Evolutionary conservation across 2,888 invertebrate genomes (phyloP).

Genomic region (Caenorhabditis sp.): DNA sequence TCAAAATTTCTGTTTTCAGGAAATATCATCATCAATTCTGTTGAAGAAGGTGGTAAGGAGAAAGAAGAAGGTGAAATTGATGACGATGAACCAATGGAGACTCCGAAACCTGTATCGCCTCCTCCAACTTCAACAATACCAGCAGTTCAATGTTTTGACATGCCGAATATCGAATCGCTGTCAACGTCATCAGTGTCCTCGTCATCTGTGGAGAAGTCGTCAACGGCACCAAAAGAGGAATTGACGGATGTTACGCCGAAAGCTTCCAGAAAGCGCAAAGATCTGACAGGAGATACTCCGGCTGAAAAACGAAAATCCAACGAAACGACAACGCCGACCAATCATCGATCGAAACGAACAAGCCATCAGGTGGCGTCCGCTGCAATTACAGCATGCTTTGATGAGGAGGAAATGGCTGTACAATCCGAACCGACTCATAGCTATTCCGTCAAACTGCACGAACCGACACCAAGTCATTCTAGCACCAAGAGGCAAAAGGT

Average conservation of each 20-base stretch:
- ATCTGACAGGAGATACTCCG: background rate
- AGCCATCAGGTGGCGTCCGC: slow-evolving; percentile 28
- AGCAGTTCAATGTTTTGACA: slow-evolving; percentile 1
- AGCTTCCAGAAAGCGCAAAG: slow-evolving; percentile 19
- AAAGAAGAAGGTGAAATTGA: slow-evolving; percentile 10
- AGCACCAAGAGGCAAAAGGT: background rate
- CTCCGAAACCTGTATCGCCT: background rate
- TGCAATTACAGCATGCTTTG: slow-evolving; percentile 25
- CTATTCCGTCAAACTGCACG: background rate
- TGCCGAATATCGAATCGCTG: background rate
- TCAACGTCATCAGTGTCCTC: background rate
- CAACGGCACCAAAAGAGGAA: background rate
- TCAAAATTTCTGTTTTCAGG: background rate
- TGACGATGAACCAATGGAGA: background rate
- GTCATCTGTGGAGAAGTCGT: slow-evolving; percentile 4
- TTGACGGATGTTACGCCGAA: background rate
- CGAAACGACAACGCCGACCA: slow-evolving; percentile 9
- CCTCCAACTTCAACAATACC: background rate
- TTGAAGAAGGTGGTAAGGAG: background rate
- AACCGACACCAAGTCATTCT: background rate
- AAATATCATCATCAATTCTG: background rate
- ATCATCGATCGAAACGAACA: slow-evolving; percentile 32
- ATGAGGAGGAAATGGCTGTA: slow-evolving; percentile 24
- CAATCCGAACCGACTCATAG: background rate
- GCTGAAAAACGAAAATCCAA: slow-evolving; percentile 26